Percentiles rank a stretch among this genome's conserved stretches.
These are phyloP conservation scores for Rhynchotus rufescens DNA, from an alignment of 2,797 vertebrate genomes.

Conservation along the genomic window DNA sequence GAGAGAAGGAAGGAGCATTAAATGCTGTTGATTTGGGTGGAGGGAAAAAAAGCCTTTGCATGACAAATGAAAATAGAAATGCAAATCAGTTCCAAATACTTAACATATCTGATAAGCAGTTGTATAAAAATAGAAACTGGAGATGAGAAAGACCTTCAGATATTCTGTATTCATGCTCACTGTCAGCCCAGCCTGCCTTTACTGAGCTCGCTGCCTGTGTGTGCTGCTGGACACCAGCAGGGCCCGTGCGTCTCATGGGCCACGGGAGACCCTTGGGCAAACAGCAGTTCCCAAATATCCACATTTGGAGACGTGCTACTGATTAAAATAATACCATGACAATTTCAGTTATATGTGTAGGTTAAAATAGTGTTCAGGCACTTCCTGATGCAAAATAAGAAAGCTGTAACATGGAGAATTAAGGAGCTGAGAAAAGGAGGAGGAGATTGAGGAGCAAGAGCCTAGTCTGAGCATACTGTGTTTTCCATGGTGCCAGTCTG, in stretches of 20 bases:
- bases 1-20: slow-evolving; percentile 27
- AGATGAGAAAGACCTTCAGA: slow-evolving; percentile 31
- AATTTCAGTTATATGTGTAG: background rate
- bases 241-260: background rate
- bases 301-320: background rate
- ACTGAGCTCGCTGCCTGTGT: rapidly evolving
- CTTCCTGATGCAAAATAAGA: background rate
- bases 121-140: slow-evolving; percentile 62
- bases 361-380: background rate
- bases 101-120: slow-evolving; percentile 73
- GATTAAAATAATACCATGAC: background rate
- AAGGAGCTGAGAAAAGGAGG: background rate
- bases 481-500: background rate
- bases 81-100: slow-evolving; percentile 66
- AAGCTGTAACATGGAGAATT: background rate
- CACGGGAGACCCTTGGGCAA: background rate
- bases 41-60: background rate
- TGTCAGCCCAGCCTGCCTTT: background rate
- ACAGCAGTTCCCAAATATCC: background rate
- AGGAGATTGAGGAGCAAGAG: background rate
- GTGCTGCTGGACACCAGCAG: rapidly evolving
- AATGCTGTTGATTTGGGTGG: background rate
- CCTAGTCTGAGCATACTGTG: background rate
- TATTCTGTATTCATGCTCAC: background rate
- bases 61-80: slow-evolving; percentile 62